phyloP scores from a whole-genome alignment of 37 sponge, comb jelly and placozoan genomes.

The Agelas oroides region DNA sequence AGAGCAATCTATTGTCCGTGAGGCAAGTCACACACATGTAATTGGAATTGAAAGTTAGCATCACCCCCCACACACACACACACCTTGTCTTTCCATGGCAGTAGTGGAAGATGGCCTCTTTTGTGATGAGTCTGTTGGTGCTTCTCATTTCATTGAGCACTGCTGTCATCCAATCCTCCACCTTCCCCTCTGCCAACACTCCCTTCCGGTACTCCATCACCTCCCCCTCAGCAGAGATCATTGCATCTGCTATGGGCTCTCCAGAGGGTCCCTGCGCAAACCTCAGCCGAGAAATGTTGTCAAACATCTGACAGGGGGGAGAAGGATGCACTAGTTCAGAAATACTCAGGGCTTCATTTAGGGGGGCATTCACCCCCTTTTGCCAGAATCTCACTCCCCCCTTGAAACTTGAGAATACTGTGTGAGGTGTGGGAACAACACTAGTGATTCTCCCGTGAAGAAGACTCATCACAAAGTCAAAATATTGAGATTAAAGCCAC shows the following conservation, averaged over 20 bases:
- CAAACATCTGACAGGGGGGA: conserved; percentile 94
- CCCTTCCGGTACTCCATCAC: conserved; percentile 91
- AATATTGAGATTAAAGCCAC: too few species aligned
- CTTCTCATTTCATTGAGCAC: conserved; percentile 96
- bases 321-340: too few species aligned
- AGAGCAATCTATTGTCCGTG: too few species aligned
- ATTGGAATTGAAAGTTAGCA: too few species aligned
- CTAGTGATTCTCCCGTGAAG: too few species aligned
- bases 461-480: too few species aligned
- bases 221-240: conserved; percentile 98
- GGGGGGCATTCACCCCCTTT: too few species aligned
- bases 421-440: too few species aligned
- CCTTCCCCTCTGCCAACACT: conserved; percentile 94
- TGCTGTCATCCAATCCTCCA: conserved; percentile 99
- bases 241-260: conserved; percentile 87
- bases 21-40: too few species aligned
- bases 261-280: conserved; percentile 78
- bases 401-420: too few species aligned
- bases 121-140: conserved; percentile 94
- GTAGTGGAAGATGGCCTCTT: conserved; percentile 92
- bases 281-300: conserved; percentile 93
- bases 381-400: too few species aligned
- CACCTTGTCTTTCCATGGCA: conserved; percentile 77
- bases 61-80: background rate
- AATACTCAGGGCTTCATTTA: too few species aligned